Evolutionary conservation across 35 echinoderm and acorn worm genomes (phyloP), one percentile per base, ranked within the genome.

Genomic region (Heliocidaris tuberculata): DNA sequence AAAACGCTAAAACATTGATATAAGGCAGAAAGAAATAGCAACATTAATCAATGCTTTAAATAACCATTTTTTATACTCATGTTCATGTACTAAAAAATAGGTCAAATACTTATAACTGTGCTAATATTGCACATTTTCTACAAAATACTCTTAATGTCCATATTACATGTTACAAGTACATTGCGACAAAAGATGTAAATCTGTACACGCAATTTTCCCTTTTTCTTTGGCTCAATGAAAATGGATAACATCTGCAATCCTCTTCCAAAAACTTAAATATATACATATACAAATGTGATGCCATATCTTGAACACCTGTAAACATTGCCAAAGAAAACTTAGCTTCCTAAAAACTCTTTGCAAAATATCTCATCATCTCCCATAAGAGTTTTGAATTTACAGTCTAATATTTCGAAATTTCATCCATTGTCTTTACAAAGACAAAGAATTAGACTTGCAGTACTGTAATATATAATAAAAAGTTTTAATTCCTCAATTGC

Each of bases 111-210:
- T 78, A 21, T 78, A n/a, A 21, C 65, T 78, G 65, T 78, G 65
- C 65, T 78, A 78, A 78, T 78, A 78, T 78, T 78, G 65, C 65
- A 78, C 65, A 21, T 78, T 78, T 78, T 78, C 65, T 78, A 78
- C 65, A n/a, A 78, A 78, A 78, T 78, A 21, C 65, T 78, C 65
- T 78, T 78, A 19, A 78, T 78, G 65, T 78, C 65, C 65, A 7
- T 27, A 78, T 27, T 27, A 78, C 65, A 78, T 78, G 65, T 27
- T 27, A 7, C 27, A 78, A 27, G 65, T 78, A 78, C 21, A 78
- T 42, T 27, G 27, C 27, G 65, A 19, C 65, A 27, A 78, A 78
- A 27, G 1, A 8, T 17, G 8, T 78, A 78, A 19, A 78, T 78
- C 27, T 78, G 65, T 78, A 78, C 65, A 78, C 27, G 27, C 65